Conservation (phyloP, 2,113 vertebrate species). For the Hypanus sabinus region DNA sequence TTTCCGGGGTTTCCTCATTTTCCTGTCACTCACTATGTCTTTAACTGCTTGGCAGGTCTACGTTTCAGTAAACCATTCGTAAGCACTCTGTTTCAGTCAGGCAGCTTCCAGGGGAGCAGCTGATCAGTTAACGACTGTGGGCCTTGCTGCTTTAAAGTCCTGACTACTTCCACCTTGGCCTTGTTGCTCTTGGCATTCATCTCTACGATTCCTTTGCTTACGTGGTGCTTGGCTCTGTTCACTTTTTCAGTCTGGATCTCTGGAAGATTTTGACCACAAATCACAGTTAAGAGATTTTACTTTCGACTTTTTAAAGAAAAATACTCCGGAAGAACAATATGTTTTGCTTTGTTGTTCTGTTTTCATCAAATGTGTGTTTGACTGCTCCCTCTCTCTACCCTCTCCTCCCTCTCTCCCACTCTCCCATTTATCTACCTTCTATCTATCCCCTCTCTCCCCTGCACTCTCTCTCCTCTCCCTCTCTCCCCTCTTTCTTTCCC, state of each 20-base stretch:
- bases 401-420: too few relatives aligned
- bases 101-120: background rate
- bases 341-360: background rate
- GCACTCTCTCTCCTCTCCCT: too few relatives aligned
- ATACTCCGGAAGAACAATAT: background rate
- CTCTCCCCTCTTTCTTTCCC: too few relatives aligned
- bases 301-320: background rate
- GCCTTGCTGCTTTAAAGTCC: background rate
- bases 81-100: background rate
- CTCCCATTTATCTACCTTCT: too few relatives aligned
- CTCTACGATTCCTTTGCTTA: background rate
- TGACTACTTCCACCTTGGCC: background rate
- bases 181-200: background rate
- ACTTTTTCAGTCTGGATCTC: background rate
- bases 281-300: background rate
- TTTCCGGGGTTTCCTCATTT: background rate
- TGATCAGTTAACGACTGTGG: background rate
- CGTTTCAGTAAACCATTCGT: background rate
- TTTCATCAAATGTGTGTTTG: background rate
- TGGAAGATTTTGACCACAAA: background rate
- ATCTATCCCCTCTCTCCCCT: too few relatives aligned
- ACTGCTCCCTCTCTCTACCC: background rate
- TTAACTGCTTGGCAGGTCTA: background rate
- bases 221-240: background rate
- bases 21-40: background rate